These are phyloP conservation scores for Papilio polyxenes DNA, from an alignment of 1,140 invertebrate species.

Conservation along the genomic window DNA sequence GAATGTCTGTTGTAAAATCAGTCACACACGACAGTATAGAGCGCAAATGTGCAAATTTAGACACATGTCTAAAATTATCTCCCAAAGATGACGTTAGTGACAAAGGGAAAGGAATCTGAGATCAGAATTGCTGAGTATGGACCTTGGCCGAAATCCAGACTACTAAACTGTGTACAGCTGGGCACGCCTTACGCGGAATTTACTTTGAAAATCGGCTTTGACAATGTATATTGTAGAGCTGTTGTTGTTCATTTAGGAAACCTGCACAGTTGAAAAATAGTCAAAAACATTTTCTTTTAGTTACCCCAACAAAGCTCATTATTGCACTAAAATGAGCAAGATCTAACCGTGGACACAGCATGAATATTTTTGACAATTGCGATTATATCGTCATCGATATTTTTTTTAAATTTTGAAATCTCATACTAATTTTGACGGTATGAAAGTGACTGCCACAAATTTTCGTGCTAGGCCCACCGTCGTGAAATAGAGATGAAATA, in stretches of 20 bases:
- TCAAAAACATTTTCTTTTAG: too few species aligned
- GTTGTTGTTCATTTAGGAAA: neutral
- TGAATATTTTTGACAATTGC: too few species aligned
- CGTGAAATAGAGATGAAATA: too few species aligned
- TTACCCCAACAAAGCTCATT: too few species aligned
- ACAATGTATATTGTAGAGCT: neutral
- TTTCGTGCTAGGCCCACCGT: too few species aligned
- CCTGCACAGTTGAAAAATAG: too few species aligned
- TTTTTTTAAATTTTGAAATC: too few species aligned
- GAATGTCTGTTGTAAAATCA: neutral
- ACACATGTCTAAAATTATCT: constrained; percentile 21
- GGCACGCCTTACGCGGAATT: constrained; percentile 29
- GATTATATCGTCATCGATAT: too few species aligned
- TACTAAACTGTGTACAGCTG: constrained; percentile 44
- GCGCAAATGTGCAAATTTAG: constrained; percentile 7
- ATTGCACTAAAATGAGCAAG: too few species aligned
- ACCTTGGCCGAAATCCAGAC: constrained; percentile 73
- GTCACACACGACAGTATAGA: neutral
- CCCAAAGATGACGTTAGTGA: constrained; percentile 50
- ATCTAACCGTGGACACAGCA: too few species aligned
- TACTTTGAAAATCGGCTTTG: constrained; percentile 1
- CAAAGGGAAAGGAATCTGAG: constrained; percentile 69
- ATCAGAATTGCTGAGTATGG: constrained; percentile 51
- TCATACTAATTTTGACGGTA: too few species aligned
- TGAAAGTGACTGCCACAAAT: too few species aligned